These are phyloP conservation scores for Lepilemur ruficaudatus DNA, from an alignment of 2,797 vertebrate species.

Conservation along the genomic window DNA sequence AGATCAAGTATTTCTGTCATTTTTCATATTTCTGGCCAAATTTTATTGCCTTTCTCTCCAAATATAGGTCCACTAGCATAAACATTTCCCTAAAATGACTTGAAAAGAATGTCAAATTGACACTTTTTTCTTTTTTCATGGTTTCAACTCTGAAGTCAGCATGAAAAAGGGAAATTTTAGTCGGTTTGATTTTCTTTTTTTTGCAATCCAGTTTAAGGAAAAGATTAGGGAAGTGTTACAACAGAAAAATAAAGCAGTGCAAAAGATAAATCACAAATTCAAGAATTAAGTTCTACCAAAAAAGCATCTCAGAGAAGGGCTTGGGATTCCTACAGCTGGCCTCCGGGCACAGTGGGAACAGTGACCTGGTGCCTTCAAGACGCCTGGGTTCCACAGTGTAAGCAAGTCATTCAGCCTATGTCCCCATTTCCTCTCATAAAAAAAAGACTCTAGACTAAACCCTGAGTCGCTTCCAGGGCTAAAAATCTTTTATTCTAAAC, in stretches of 20 bases:
- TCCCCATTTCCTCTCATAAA: neutral
- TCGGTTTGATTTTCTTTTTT: neutral
- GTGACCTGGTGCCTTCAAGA: neutral
- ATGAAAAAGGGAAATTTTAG: neutral
- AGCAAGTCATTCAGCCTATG: neutral
- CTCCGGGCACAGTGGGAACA: rapidly evolving
- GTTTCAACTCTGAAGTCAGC: neutral
- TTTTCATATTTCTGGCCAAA: neutral
- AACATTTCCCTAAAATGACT: neutral
- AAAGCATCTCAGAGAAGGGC: neutral
- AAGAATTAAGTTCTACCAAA: neutral
- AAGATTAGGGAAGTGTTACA: neutral
- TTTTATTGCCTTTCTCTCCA: neutral
- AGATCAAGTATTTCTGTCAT: neutral
- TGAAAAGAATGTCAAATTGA: neutral
- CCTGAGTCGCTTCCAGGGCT: too few species aligned
- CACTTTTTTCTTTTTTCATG: neutral
- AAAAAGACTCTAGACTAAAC: neutral
- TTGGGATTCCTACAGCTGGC: neutral
- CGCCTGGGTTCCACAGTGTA: rapidly evolving
- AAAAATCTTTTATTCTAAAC: neutral
- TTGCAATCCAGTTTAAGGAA: neutral
- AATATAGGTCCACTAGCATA: neutral
- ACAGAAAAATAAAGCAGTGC: neutral
- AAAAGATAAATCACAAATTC: neutral